Evolutionary conservation across 1,140 invertebrate species (phyloP), one percentile per base, ranked within the genome.

Genomic region (Telenomus remus): DNA sequence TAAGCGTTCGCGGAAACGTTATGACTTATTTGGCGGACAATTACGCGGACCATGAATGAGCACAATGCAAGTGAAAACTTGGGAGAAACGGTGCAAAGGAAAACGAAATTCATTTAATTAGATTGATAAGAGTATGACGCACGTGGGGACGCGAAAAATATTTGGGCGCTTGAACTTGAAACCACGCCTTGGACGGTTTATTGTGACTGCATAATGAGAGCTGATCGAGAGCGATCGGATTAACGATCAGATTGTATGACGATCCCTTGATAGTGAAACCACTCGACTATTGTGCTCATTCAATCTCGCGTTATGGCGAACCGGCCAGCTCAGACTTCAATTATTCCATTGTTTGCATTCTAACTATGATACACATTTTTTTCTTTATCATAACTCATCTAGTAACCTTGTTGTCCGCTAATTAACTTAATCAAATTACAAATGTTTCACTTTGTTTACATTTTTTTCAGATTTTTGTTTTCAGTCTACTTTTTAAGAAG

Each of bases 21-120:
- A 60, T 69, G 46, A 60, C 65, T 65, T 76, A 69, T 76, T 64
- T 60, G 65, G 60, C 65, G 34, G 53, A 54, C 56, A 68, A 74
- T 74, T 74, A 57, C 46, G 19, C 19, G 19, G 19, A 27, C 19
- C 6, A 27, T 27, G 19, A 27, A 27, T 27, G 19, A 27, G 50
- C 37, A 74, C 72, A 69, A 75, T 64, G 59, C 27, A 49, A 75
- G 72, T 54, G 72, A 69, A 65, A 69, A 7, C 49, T 27, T 37
- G 63, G 39, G 63, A 66, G 50, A 63, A 56, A 56, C 57, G 47
- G 19, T 12, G 56, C 42, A 16, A 37, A 44, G 7, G 64, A 69
- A 66, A 74, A 46, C 47, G 70, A 66, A 73, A 61, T 55, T 10
- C 33, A 14, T 15, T 57, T 64, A 64, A 65, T 65, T 65, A 53